Evolutionary conservation across 2,888 invertebrate genomes (phyloP), one percentile per base, ranked within the genome.

Genomic region (Leptopilina syphax): DNA sequence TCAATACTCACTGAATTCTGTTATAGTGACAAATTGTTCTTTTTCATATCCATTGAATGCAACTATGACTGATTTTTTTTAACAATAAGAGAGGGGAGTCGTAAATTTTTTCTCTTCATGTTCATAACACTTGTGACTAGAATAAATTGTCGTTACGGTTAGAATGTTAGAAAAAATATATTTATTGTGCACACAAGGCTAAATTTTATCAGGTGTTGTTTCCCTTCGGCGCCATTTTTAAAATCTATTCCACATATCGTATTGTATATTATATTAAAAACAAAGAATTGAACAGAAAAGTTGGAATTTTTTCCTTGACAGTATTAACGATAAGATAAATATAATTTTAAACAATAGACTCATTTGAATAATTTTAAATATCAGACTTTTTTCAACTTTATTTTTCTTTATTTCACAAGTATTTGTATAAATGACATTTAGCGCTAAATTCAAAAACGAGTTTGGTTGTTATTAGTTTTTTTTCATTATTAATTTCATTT

Each of bases 1-100:
- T 57, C 34, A 73, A 73, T 34, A 73, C 73, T 73, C 57, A 73
- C 73, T 73, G n/a, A 54, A 1, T 6, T 41, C 60, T 2, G 27
- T 27, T 70, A 54, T 3, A 27, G 6, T 12, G 18, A 34, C 57
- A 73, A 73, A 27, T n/a, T 7, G 50, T 54, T 54, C 13, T 57
- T 8, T 50, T 47, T 10, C 44, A 24, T 73, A 41, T 57, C 34
- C 34, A 73, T 70, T 70, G 13, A 54, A 54, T 12, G 34, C n/a
- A 3, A 3, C 13, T 70, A 54, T 34, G n/a, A 34, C 41, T n/a
- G 57, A 41, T 57, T 34, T 12, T 47, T 27, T 13, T 27, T 57
- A 13, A 1, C 8, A 73, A 34, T 54, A n/a, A 41, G 8, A 73
- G 18, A 54, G 34, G 57, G 41, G 41, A 57, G 54, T 34, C n/a